These are phyloP conservation scores for Chiropotes sagulatus DNA, from an alignment of 2,797 vertebrate species.

Conservation along the genomic window DNA sequence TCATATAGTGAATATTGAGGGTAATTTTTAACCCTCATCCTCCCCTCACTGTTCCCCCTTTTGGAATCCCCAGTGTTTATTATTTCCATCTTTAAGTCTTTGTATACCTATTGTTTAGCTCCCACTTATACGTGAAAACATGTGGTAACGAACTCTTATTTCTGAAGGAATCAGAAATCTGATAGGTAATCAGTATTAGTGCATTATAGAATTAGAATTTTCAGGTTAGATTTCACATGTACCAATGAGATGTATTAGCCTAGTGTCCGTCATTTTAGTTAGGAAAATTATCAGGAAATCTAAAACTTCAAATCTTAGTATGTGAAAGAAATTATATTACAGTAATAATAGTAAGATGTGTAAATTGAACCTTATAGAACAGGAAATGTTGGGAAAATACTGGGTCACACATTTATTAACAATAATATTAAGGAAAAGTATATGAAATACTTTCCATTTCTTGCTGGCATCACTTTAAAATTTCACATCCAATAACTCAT, in stretches of 20 bases:
- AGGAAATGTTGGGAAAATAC: not conserved
- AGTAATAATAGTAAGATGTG: not conserved
- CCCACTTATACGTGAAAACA: not conserved
- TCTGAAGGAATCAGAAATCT: not conserved
- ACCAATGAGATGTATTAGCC: not conserved
- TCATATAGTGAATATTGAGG: not conserved
- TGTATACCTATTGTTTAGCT: not conserved
- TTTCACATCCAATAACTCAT: constrained; percentile 25
- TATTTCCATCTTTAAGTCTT: not conserved
- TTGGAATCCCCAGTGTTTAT: not conserved
- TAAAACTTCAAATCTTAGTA: constrained; percentile 43
- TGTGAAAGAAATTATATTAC: constrained; percentile 22
- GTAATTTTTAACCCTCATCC: not conserved
- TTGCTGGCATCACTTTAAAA: not conserved
- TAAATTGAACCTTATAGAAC: constrained; percentile 35
- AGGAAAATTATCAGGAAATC: constrained; percentile 43
- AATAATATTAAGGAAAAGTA: not conserved
- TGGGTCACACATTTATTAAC: not conserved
- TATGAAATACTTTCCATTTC: constrained; percentile 11
- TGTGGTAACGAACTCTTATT: not conserved
- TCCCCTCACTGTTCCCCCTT: not conserved
- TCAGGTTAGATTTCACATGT: not conserved
- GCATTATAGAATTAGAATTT: not conserved
- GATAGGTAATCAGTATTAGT: not conserved
- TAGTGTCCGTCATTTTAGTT: not conserved